Conservation (phyloP, 1,140 invertebrate genomes). For the Argopecten irradians region DNA sequence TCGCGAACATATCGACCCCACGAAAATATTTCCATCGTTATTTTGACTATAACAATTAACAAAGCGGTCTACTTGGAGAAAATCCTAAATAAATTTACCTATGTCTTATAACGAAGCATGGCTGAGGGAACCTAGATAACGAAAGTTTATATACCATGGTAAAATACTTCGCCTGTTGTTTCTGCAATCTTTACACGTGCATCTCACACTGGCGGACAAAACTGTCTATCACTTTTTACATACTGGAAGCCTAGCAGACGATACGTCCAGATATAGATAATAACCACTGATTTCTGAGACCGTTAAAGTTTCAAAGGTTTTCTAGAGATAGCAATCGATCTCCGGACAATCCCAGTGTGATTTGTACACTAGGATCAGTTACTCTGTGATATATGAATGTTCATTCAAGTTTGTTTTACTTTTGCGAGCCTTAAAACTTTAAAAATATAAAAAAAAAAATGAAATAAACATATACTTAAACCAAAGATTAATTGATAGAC, state of each 20-base stretch:
- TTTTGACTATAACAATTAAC: too few relatives aligned
- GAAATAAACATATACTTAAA: too few relatives aligned
- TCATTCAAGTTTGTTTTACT: not conserved
- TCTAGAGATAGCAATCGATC: not conserved
- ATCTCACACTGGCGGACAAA: not conserved
- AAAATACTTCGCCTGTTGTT: not conserved
- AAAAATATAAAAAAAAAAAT: too few relatives aligned
- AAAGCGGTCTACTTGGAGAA: not conserved
- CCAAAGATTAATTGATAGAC: too few relatives aligned
- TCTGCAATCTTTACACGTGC: not conserved
- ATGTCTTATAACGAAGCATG: not conserved
- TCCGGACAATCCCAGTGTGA: not conserved
- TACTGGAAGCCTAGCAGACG: not conserved
- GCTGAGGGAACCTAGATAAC: not conserved
- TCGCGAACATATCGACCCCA: too few relatives aligned
- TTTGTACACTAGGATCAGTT: not conserved
- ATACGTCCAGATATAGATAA: not conserved
- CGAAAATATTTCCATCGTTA: too few relatives aligned
- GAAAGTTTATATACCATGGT: not conserved
- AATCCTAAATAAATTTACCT: not conserved
- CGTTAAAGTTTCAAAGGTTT: not conserved
- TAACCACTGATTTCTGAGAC: not conserved
- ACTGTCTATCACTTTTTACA: not conserved
- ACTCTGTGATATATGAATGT: not conserved
- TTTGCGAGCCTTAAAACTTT: not conserved